Percentiles rank a stretch among this genome's conserved stretches.
Evolutionary conservation across 2,113 vertebrate species (phyloP).

Genomic region (Uria lomvia): DNA sequence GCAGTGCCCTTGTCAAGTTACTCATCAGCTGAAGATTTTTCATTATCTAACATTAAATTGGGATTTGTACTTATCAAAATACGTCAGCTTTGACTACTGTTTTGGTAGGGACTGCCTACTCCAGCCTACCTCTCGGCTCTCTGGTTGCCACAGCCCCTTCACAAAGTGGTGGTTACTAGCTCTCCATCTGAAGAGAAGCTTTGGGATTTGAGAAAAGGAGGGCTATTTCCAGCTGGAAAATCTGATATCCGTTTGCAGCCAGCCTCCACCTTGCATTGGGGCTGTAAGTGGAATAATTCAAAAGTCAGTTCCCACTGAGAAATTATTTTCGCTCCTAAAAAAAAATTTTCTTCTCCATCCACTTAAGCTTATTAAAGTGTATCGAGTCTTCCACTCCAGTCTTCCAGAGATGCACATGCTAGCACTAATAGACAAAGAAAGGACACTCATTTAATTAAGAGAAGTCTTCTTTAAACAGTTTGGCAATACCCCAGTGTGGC

Average conservation of each 20-base stretch:
- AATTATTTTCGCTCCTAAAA: background rate
- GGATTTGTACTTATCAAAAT: background rate
- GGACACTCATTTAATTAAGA: background rate
- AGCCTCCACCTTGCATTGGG: background rate
- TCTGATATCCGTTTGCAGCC: background rate
- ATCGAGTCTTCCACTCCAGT: background rate
- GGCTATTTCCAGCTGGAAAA: background rate
- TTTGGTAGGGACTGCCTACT: background rate
- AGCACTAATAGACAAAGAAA: background rate
- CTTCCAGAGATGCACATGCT: background rate
- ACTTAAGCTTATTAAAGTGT: background rate
- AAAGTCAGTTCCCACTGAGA: background rate
- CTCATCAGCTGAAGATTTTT: background rate
- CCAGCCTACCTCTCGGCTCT: background rate
- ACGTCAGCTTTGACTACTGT: fast-evolving
- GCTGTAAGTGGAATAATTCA: background rate
- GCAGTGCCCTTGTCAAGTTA: background rate
- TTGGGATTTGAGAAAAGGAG: background rate
- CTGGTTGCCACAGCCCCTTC: background rate
- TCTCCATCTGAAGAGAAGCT: background rate
- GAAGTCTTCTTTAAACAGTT: background rate
- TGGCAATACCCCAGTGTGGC: background rate
- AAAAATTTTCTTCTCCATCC: background rate
- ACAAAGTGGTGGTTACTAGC: background rate
- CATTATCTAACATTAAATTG: background rate